Base-by-base conservation (phyloP, 2,113 vertebrate genomes). In the Apteryx owenii region DNA sequence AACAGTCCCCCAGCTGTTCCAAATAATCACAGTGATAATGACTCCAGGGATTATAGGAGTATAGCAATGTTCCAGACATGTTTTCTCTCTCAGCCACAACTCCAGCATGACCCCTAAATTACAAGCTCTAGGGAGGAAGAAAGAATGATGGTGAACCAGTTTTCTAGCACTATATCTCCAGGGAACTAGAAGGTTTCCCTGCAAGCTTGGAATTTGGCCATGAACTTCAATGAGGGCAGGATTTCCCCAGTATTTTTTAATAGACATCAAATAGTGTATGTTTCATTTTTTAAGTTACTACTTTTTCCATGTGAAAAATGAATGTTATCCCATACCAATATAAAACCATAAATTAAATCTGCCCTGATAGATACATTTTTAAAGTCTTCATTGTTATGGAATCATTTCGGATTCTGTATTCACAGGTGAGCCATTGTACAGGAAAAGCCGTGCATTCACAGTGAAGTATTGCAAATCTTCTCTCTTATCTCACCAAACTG, bases 221-320 rank as follows among this genome's bases (percentile, higher is more conserved):
- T 23, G 62, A 46, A 46, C 13, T 53, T 72, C 58, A 40, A 5
- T 3, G 9, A 61, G 1, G 1, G 29, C 33, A 42, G 29, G 22
- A 62, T 91, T 69, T 19, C 17, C 31, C 17, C 40, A 18, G 10
- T 42, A 36, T 65, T 46, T 60, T 28, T 21, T 58, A 90, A 51
- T 5, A 23, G 33, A 44, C 10, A n/a, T 17, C 12, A 88, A n/a
- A 8, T 11, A 8, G 9, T 18, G 20, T 5, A 44, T 1, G 1
- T n/a, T 56, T 56, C 20, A 19, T n/a, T 78, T 72, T 29, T 50
- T 64, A 84, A 51, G 31, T 38, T 51, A 38, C 73, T 58, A 29
- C 51, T 51, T 25, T 68, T 68, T 21, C 65, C 40, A 46, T 17
- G 4, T 18, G 7, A 51, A 58, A 62, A 83, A 25, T 18, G 61